Conservation (phyloP, 2,888 invertebrate species). For the Macrophya annulata region DNA sequence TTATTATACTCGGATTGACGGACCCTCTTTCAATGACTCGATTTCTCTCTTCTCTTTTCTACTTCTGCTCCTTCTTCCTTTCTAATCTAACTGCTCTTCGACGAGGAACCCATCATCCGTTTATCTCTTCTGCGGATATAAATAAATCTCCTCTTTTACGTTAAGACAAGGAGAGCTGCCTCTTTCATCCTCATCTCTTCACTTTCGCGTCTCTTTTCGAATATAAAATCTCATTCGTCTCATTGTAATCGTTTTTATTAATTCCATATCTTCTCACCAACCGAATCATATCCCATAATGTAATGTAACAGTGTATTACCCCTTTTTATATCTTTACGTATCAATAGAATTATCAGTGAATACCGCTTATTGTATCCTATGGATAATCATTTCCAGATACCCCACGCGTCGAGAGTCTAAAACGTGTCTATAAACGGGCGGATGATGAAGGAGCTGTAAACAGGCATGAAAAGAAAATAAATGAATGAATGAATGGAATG, state of each 20-base stretch:
- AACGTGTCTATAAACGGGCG: not conserved
- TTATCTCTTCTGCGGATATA: constrained; percentile 39
- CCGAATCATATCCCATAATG: not conserved
- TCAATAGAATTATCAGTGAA: not conserved
- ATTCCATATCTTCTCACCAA: not conserved
- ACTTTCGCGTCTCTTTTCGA: not conserved
- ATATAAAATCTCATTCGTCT: not conserved
- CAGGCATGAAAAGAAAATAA: not conserved
- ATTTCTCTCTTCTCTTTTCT: not conserved
- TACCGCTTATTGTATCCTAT: not conserved
- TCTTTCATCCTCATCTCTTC: not conserved
- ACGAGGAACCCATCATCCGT: constrained; percentile 36
- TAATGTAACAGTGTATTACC: not conserved
- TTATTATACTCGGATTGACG: constrained; percentile 32
- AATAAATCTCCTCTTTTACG: constrained; percentile 41
- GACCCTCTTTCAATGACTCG: constrained; percentile 4
- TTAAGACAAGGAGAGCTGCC: not conserved
- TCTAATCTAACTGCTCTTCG: constrained; percentile 24
- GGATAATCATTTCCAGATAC: not conserved
- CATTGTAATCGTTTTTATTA: not conserved
- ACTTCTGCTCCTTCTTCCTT: not conserved
- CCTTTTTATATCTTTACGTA: not conserved
- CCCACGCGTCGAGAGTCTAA: not conserved
- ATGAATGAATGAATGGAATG: constrained; percentile 25
- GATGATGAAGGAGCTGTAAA: not conserved